phyloP scores from a whole-genome alignment of 2,888 invertebrate genomes.

The Piscicola geometra region DNA sequence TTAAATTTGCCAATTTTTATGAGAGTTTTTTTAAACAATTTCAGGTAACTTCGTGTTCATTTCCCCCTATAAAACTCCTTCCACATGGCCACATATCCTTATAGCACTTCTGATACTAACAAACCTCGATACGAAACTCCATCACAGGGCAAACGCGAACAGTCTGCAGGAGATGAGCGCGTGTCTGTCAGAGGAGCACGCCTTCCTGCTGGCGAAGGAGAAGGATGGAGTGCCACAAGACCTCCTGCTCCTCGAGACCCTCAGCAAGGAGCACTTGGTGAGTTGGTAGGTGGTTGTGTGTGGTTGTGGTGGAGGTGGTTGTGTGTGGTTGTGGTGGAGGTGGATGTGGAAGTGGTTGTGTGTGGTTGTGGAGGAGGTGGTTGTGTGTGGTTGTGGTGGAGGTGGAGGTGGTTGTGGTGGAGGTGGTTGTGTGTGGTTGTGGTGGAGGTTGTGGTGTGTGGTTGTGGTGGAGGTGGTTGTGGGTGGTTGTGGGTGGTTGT shows the following conservation, averaged over 20 bases:
- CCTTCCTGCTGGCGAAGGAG: constrained; percentile 53
- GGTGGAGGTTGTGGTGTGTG: not conserved
- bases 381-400: not conserved
- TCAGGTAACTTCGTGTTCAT: too few relatives aligned
- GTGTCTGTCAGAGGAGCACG: constrained; percentile 54
- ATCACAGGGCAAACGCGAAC: constrained; percentile 53
- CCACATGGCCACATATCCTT: too few relatives aligned
- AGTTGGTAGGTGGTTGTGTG: not conserved
- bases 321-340: too few relatives aligned
- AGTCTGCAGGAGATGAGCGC: constrained; percentile 53
- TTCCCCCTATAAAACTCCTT: too few relatives aligned
- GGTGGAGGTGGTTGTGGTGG: not conserved
- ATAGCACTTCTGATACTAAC: too few relatives aligned
- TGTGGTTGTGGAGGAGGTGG: not conserved
- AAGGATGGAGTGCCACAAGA: constrained; percentile 54
- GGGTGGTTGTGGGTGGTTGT: not conserved
- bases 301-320: too few relatives aligned
- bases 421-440: not conserved
- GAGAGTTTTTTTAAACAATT: too few relatives aligned
- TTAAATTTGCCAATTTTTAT: too few relatives aligned
- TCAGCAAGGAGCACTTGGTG: constrained; percentile 53
- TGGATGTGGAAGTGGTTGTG: not conserved
- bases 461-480: not conserved
- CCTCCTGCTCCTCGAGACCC: constrained; percentile 52
- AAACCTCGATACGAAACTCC: too few relatives aligned